Base-by-base conservation (phyloP, 2,888 invertebrate species). In the Notodonta dromedarius region DNA sequence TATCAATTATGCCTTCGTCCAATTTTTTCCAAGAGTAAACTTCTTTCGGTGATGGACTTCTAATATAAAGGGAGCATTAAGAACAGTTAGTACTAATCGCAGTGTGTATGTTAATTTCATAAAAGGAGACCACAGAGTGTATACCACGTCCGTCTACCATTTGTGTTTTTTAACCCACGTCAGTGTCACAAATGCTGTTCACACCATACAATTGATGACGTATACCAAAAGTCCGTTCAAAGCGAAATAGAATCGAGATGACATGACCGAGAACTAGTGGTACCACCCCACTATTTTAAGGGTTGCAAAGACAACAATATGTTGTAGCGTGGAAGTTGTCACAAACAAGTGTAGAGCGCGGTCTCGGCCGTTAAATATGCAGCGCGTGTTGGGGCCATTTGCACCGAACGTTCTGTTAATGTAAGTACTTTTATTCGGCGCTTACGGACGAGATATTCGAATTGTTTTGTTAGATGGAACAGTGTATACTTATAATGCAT, bases 261-360 rank as follows among this genome's bases (percentile, higher is more conserved):
- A 51, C 32, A 16, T 24, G 11, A 51, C 12, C 7, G 61, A 54
- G 61, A n/a, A 40, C 11, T 11, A 14, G 40, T 40, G 4, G 35
- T 57, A 76, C 62, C 70, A 68, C 13, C 52, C 55, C 61, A 56
- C 65, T 71, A 76, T 74, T 76, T 78, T 71, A 73, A 69, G 66
- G 73, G 60, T 68, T 66, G 58, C 57, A 61, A 57, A 58, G 65
- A 71, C 74, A 76, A 78, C 72, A 70, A 66, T 71, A 57, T 56
- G 64, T 40, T 59, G 63, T 59, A 61, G 44, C 54, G 62, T 65
- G 58, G 44, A 73, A 76, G 61, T 70, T 72, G 76, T 80, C 77
- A 73, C 62, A 62, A 77, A 73, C 79, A 74, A 65, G 61, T 74
- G 70, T 63, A 65, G 57, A 59, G 54, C 56, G 50, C 16, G 69